These are phyloP conservation scores for Labia minor DNA, from an alignment of 2,888 invertebrate genomes.

Conservation along the genomic window DNA sequence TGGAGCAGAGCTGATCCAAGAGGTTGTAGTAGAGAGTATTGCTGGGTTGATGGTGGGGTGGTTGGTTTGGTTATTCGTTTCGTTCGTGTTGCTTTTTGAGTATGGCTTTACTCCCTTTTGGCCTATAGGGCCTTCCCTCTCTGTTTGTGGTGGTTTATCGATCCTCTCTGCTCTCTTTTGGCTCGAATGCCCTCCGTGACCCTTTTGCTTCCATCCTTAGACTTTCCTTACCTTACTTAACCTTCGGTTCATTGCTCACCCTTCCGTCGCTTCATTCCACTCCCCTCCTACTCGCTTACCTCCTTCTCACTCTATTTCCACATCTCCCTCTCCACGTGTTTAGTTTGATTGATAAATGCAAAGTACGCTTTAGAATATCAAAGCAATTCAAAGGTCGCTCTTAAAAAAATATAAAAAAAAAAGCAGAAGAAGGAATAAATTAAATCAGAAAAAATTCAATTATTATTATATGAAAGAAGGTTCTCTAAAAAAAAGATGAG, in stretches of 20 bases:
- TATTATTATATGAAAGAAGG: slow-evolving; percentile 7
- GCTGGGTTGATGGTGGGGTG: no score
- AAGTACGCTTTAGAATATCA: slow-evolving; percentile 13
- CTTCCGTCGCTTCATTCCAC: no score
- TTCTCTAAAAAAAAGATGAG: not conserved
- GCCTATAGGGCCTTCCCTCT: not conserved
- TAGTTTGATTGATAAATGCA: slow-evolving; percentile 13
- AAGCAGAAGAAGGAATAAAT: not conserved
- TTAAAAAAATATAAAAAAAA: slow-evolving; percentile 13
- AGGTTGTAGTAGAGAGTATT: no score
- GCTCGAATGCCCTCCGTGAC: not conserved
- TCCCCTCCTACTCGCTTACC: no score
- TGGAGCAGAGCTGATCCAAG: not conserved
- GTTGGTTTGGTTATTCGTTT: slow-evolving; percentile 2
- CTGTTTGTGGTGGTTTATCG: not conserved
- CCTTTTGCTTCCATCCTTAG: not conserved
- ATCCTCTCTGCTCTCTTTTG: not conserved
- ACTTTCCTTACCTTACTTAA: not conserved
- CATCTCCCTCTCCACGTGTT: not conserved
- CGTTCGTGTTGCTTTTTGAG: slow-evolving; percentile 4
- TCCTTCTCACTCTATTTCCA: not conserved
- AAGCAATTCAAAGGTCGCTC: slow-evolving; percentile 13
- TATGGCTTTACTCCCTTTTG: not conserved
- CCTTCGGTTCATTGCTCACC: slow-evolving; percentile 1
- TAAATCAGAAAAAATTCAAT: slow-evolving; percentile 13